Evolutionary conservation across 2,888 invertebrate genomes (phyloP), one percentile per base, ranked within the genome.

Genomic region (Stenichneumon culpator): DNA sequence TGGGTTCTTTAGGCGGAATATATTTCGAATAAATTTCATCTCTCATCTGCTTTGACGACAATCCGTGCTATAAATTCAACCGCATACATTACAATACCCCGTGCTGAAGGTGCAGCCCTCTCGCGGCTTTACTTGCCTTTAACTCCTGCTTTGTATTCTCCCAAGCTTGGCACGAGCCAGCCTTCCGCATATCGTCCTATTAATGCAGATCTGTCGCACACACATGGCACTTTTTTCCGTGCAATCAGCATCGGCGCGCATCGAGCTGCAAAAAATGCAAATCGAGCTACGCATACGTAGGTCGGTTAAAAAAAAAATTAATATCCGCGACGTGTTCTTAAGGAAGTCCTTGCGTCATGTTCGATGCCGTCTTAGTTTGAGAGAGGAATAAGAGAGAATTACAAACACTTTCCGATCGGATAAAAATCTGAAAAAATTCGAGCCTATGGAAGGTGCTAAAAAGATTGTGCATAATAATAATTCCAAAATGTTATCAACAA

Each of bases 1-100:
- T 7, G 9, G 32, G 2, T 50, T 14, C 50, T 69, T 73, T 79
- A 2, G 39, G 14, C 54, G 14, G 69, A 63, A 79, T 79, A 69
- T 69, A 75, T 75, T 44, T 47, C 69, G 79, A 83, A 79, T 83
- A 75, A 83, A 79, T 83, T 79, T 75, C 75, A 75, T 70, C 47
- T 50, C 57, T 75, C 79, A 60, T 70, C 70, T 75, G 68, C 75
- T 54, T 79, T 57, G 79, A 72, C 70, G 36, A 70, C 69, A 75
- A 79, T 72, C 54, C 32, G 22, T 36, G 70, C 67, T 70, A 70
- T 70, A 75, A 79, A 65, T 83, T 83, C 83, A 79, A 75, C 75
- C 25, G 75, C 79, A 75, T 79, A 74, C 50, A 74, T 83, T 79
- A 74, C 22, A 4, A 22, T 22, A 25, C 57, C 11, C 25, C 22